Evolutionary conservation across 2,888 invertebrate species (phyloP), one percentile per base, ranked within the genome.

Genomic region (Dynastes tityus): DNA sequence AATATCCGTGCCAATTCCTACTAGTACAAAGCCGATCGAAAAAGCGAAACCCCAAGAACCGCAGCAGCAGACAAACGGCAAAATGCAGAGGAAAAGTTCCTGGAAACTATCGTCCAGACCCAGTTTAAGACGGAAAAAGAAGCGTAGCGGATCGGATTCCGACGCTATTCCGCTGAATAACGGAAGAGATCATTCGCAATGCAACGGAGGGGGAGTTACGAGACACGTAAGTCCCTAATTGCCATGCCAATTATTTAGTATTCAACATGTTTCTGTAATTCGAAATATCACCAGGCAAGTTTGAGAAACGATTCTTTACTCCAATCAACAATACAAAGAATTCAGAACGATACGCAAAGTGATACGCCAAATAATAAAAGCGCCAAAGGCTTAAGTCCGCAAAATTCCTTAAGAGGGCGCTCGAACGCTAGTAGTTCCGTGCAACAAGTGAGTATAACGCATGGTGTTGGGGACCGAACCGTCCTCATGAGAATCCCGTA

Each of bases 311-410:
- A 92, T 82, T 92, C 93, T 83, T 88, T 92, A 6, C 89, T 93
- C 6, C 89, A 93, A 61, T 91, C 91, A 58, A 91, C 92, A 4
- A 91, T 92, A 6, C 91, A 79, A 45, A 73, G 93, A 80, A 95
- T 95, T 83, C 93, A 94, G 86, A 95, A 95, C 86, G 94, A 95
- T 85, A 95, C 95, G 0, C 95, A 95, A 85, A 93, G 93, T 40
- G 94, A 93, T 84, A 88, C 92, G 55, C 92, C 93, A 6, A 93
- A 94, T 87, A 93, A 93, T 90, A 91, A 85, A 88, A 90, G 89
- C 87, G 87, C 88, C 81, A 90, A 88, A 82, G 88, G 90, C 53
- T 87, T 94, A 79, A 94, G 94, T 86, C 94, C 94, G 29, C 95
- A 94, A 86, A 94, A 94, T 88, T 94, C 94, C 16, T 91, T 94